These are phyloP conservation scores for Malurus cyaneus DNA, from an alignment of 2,113 vertebrate genomes.

Conservation along the genomic window DNA sequence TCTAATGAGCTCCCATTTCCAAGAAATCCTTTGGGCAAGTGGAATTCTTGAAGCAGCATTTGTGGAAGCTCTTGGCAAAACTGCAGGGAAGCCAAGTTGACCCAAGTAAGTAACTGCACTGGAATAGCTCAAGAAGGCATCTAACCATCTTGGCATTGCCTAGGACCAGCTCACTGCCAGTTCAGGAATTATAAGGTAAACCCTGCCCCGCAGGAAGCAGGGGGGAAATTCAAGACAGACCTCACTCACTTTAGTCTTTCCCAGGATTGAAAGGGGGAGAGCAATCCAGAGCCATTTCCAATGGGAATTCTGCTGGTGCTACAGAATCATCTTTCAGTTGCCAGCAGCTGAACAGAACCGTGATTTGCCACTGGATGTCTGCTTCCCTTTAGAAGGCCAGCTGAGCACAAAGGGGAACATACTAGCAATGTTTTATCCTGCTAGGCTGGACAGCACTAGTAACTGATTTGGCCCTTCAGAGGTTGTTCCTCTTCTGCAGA, in stretches of 20 bases:
- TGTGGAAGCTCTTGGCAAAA: neutral
- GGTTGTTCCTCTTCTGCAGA: conserved; percentile 44
- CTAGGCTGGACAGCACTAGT: neutral
- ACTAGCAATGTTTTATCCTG: neutral
- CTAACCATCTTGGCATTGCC: neutral
- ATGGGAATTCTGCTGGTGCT: conserved; percentile 16
- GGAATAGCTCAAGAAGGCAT: neutral
- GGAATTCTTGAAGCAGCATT: neutral
- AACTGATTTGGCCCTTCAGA: conserved; percentile 41
- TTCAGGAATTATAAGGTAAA: neutral
- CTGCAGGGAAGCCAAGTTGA: neutral
- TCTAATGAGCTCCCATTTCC: conserved; percentile 12
- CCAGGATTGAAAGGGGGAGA: neutral
- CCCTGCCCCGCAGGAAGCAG: neutral
- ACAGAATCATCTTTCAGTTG: conserved; percentile 31
- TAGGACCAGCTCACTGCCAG: neutral
- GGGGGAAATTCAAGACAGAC: neutral
- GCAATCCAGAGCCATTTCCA: conserved; percentile 14
- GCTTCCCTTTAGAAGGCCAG: conserved; percentile 5
- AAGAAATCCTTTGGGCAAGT: conserved; percentile 13
- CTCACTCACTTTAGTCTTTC: neutral
- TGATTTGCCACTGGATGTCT: conserved; percentile 16
- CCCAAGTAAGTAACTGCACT: neutral
- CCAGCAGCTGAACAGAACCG: neutral
- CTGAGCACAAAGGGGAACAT: neutral